Base-by-base conservation (phyloP, 2,888 invertebrate species). In the Euzetes globulus region DNA sequence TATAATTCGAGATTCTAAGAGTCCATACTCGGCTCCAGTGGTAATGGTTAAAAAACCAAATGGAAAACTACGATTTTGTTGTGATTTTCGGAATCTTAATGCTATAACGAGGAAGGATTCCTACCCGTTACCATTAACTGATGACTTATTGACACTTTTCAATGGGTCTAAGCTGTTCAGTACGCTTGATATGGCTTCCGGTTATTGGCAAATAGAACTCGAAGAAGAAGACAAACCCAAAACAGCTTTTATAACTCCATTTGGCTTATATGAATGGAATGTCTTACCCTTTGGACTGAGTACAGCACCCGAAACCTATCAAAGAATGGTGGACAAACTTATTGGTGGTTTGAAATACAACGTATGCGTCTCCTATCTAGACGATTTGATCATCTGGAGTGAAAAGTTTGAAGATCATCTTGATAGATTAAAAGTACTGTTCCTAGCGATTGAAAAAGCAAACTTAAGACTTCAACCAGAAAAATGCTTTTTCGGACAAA, bases 371-470 rank as follows among this genome's bases (percentile, higher is more conserved):
- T 52, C 79, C 1, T 80, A 79, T 71, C 55, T 79, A 1, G 79
- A 80, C 52, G 79, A 80, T 55, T 76, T 79, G 0, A 76, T 80
- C 13, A 75, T 79, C 1, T 78, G 74, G 33, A 72, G 77, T 11
- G 33, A 58, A 11, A 75, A 65, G 6, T 78, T 79, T 70, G 76
- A 78, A 15, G 73, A 77, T 25, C 77, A 78, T 58, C 11, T 78
- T 9, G 37, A 50, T 0, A 29, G 73, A 33, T 47, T 79, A 11
- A 27, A 15, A 33, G 4, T 45, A 27, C 74, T 79, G 2, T 73
- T 79, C n/a, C 27, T 76, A 9, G 27, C 75, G 9, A 52, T 80
- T 15, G 27, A 63, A n/a, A 47, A 75, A 50, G 77, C 77, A n/a
- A 75, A 77, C 7, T 52, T 80, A 15, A 41, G 27, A 22, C 41